Evolutionary conservation across 2,797 vertebrate genomes (phyloP).

Genomic region (Pseudocheirus occidentalis): DNA sequence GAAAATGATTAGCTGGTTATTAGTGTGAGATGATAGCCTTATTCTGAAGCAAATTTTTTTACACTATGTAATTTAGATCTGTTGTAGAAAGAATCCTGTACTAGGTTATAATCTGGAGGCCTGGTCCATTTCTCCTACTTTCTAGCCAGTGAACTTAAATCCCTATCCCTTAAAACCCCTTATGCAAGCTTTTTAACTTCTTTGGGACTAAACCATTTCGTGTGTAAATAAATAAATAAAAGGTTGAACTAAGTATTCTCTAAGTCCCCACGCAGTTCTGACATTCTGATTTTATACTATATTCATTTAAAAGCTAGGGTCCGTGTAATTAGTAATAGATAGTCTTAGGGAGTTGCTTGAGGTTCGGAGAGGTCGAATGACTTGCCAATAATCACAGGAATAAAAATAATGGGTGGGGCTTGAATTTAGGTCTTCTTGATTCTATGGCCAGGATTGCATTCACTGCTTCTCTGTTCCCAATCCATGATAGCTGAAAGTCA

Average conservation of each 20-base stretch:
- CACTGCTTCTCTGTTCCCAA: not conserved
- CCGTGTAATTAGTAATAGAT: not conserved
- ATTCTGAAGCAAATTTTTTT: constrained; percentile 23
- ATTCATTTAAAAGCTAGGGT: not conserved
- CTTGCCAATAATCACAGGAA: not conserved
- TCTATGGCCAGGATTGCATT: not conserved
- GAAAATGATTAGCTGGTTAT: constrained; percentile 42
- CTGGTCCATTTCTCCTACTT: not conserved
- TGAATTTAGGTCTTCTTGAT: not conserved
- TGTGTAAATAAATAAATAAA: not conserved
- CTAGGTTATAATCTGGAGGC: not conserved
- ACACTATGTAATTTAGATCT: not conserved
- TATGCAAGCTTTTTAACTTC: not conserved
- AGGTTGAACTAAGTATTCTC: not conserved
- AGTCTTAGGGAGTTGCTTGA: not conserved
- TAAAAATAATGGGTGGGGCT: not conserved
- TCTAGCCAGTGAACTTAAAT: constrained; percentile 37
- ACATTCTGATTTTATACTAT: not conserved
- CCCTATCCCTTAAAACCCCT: not conserved
- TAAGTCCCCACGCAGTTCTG: not conserved
- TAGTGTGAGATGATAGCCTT: constrained; percentile 35
- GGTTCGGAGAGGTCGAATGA: not conserved
- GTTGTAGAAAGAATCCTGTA: constrained; percentile 20
- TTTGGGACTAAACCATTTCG: not conserved
- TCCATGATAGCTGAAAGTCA: not conserved